These are phyloP conservation scores for Peribatodes rhomboidaria DNA, from an alignment of 2,888 invertebrate species.

Conservation along the genomic window DNA sequence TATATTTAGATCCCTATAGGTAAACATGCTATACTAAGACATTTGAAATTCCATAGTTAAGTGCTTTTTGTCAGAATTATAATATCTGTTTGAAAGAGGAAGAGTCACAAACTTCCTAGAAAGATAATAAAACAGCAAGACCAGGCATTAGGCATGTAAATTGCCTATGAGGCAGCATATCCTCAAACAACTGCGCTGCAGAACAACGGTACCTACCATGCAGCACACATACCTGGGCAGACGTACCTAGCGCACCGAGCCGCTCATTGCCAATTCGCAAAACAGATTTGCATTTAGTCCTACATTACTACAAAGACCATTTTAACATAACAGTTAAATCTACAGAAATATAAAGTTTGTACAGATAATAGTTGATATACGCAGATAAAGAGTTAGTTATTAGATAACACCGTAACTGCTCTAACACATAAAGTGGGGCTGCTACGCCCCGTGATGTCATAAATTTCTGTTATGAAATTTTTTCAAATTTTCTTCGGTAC, in stretches of 20 bases:
- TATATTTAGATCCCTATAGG: not conserved
- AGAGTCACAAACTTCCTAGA: conserved; percentile 21
- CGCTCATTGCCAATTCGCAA: conserved; percentile 50
- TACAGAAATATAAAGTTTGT: not conserved
- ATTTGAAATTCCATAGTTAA: not conserved
- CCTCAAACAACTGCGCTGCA: conserved; percentile 29
- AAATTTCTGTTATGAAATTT: too few relatives aligned
- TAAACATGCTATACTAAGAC: not conserved
- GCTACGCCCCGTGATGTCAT: too few relatives aligned
- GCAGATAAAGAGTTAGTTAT: not conserved
- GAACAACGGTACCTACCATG: conserved; percentile 54
- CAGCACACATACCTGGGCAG: conserved; percentile 30
- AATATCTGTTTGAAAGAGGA: conserved; percentile 15
- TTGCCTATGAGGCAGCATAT: conserved; percentile 27
- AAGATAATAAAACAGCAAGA: conserved; percentile 31
- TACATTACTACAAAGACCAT: conserved; percentile 45
- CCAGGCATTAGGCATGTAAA: too few relatives aligned
- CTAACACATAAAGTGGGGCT: too few relatives aligned
- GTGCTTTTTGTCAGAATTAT: not conserved
- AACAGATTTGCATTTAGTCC: conserved; percentile 65
- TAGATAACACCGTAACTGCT: too few relatives aligned
- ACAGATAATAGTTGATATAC: not conserved
- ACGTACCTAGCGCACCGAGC: conserved; percentile 13
- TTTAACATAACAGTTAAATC: not conserved
- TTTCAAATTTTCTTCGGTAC: too few relatives aligned